Percentiles rank a stretch among this genome's conserved stretches.
These are phyloP conservation scores for Myiotriccus ornatus DNA, from an alignment of 2,797 vertebrate species.

Conservation along the genomic window DNA sequence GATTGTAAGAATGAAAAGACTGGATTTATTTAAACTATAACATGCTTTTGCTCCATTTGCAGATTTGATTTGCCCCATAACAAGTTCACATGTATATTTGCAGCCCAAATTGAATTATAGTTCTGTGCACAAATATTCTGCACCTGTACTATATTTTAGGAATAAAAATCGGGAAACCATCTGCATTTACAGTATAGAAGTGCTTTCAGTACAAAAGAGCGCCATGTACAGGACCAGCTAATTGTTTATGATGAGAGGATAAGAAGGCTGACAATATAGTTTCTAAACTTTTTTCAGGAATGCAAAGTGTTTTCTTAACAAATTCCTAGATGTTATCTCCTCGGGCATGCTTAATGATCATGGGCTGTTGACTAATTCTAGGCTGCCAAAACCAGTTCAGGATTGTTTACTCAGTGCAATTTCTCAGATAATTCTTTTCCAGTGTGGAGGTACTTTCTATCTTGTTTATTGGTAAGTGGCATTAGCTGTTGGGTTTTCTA, in stretches of 20 bases:
- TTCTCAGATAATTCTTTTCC: constrained; percentile 3
- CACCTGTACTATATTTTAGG: neutral
- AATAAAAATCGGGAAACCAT: neutral
- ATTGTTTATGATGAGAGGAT: neutral
- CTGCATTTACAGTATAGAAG: neutral
- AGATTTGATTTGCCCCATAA: neutral
- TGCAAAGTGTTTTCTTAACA: neutral
- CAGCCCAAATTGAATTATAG: neutral
- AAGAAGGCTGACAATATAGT: neutral
- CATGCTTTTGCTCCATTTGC: neutral
- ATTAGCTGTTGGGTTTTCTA: neutral
- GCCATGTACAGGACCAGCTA: neutral
- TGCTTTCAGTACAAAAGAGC: neutral
- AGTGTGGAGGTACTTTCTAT: neutral
- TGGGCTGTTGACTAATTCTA: neutral
- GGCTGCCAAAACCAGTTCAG: neutral
- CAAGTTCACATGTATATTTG: neutral
- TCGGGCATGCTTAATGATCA: neutral
- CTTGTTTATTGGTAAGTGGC: neutral
- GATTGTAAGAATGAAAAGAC: neutral
- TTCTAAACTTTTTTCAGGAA: neutral
- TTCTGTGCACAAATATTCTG: neutral
- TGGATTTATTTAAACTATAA: neutral
- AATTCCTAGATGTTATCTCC: neutral
- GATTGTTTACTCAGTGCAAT: neutral